phyloP scores from a whole-genome alignment of 1,140 invertebrate species.

The Ladona fulva region DNA sequence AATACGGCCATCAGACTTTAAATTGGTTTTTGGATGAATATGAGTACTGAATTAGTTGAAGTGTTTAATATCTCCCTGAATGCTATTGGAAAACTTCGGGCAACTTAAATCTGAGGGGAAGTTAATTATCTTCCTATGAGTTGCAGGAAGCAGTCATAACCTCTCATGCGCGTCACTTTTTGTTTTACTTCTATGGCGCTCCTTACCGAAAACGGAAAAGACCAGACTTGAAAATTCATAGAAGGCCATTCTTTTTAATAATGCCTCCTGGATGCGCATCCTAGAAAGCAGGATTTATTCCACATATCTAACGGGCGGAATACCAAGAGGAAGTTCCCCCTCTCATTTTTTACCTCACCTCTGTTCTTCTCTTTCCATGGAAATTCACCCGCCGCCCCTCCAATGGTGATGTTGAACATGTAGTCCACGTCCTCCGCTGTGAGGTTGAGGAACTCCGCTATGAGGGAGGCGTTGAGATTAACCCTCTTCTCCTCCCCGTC shows the following conservation, averaged over 20 bases:
- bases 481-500: slow-evolving; percentile 20
- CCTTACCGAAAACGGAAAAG: neutral
- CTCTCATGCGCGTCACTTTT: no score
- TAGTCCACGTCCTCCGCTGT: slow-evolving; percentile 33
- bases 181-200: no score
- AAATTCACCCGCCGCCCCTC: neutral
- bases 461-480: slow-evolving; percentile 24
- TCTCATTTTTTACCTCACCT: slow-evolving; percentile 3
- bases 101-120: no score
- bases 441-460: slow-evolving; percentile 29
- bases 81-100: no score
- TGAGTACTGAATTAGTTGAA: no score
- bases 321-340: slow-evolving; percentile 17
- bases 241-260: neutral
- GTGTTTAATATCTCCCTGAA: no score
- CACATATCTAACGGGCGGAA: slow-evolving; percentile 26
- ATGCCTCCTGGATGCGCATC: slow-evolving; percentile 27
- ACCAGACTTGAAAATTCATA: neutral
- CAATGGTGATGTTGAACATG: slow-evolving; percentile 25
- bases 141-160: no score
- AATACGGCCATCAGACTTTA: no score
- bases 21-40: no score
- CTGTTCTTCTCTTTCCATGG: neutral
- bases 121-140: no score
- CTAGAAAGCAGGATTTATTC: slow-evolving; percentile 27